Conservation (phyloP, 2,888 invertebrate genomes). For the Drosophila leonis region DNA sequence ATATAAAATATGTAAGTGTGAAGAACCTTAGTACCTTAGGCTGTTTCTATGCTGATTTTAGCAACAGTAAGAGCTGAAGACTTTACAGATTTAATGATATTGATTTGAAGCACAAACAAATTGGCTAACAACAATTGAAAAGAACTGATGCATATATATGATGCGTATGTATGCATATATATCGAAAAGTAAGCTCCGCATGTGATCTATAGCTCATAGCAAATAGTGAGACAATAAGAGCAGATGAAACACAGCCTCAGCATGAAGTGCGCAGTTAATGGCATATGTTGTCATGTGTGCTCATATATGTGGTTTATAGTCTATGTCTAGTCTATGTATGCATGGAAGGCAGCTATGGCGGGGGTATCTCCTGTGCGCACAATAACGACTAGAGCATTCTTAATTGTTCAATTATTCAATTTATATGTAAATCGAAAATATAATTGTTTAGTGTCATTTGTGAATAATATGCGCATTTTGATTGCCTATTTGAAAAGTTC, state of each 20-base stretch:
- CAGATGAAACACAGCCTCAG: not conserved
- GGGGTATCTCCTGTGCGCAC: not conserved
- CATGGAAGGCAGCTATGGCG: not conserved
- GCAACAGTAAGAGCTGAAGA: no score
- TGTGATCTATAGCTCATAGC: not conserved
- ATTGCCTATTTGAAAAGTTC: conserved; percentile 38
- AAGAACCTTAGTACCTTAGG: no score
- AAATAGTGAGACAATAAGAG: not conserved
- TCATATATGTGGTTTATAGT: not conserved
- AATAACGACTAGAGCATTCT: not conserved
- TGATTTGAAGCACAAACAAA: no score
- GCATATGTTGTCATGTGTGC: not conserved
- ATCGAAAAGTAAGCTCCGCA: no score
- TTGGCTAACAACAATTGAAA: no score
- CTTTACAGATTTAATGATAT: no score
- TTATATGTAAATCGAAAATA: conserved; percentile 51
- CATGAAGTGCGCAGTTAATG: not conserved
- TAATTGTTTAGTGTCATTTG: conserved; percentile 53
- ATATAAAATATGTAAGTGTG: no score
- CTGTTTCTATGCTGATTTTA: no score
- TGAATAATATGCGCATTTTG: conserved; percentile 50
- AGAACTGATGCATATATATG: no score
- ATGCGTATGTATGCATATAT: no score
- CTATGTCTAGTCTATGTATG: not conserved
- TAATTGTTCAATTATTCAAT: conserved; percentile 38